phyloP scores from a whole-genome alignment of 2,888 invertebrate species.

The Bruchidius siliquastri region DNA sequence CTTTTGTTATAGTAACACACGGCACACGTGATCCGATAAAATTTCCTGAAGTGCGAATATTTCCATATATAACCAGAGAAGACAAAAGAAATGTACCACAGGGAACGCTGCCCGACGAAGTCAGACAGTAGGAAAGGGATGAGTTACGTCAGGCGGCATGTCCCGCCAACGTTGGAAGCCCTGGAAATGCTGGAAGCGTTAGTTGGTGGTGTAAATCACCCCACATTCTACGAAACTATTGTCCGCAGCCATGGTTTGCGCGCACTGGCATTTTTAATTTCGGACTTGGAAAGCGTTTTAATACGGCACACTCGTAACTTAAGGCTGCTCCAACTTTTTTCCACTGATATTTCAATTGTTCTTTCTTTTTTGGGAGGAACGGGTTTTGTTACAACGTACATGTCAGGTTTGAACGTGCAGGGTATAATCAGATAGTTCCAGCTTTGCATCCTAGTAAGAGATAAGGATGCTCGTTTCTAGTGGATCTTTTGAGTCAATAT shows the following conservation, averaged over 20 bases:
- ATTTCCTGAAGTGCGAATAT: too few relatives aligned
- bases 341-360: neutral
- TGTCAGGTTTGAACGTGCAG: neutral
- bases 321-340: neutral
- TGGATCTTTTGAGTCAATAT: too few relatives aligned
- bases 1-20: too few relatives aligned
- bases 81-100: too few relatives aligned
- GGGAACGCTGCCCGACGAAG: too few relatives aligned
- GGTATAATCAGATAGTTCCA: neutral
- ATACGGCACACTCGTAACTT: neutral
- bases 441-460: neutral
- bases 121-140: too few relatives aligned
- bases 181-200: neutral
- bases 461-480: too few relatives aligned
- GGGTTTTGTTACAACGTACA: neutral
- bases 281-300: neutral
- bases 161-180: too few relatives aligned
- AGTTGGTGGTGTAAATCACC: neutral
- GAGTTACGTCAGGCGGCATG: too few relatives aligned
- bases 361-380: neutral
- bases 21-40: too few relatives aligned
- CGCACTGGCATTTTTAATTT: neutral
- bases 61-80: too few relatives aligned
- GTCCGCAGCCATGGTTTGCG: neutral
- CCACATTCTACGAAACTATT: neutral